Evolutionary conservation across 2,888 invertebrate genomes (phyloP), one percentile per base, ranked within the genome.

Genomic region (Idaea aversata): DNA sequence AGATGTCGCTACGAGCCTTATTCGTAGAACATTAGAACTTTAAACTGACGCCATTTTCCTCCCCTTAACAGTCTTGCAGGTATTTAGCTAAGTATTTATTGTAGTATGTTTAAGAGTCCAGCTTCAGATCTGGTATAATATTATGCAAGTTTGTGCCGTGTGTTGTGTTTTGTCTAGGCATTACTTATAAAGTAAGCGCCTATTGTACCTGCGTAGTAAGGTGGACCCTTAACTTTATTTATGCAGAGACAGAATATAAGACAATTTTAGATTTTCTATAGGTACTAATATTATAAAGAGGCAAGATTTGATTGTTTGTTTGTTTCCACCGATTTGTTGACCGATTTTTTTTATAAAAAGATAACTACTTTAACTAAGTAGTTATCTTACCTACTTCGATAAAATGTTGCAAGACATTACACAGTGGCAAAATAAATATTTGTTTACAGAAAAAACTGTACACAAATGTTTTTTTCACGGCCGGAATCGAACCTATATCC

Each of bases 81-180:
- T 88, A 88, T 88, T 88, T 88, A 88, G 85, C 76, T 72, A 74
- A 79, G 78, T 88, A 88, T 88, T 88, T 88, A 88, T 87, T 85
- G 85, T 81, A 79, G 81, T 79, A 81, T 81, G 83, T 87, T 83
- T 84, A 87, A 87, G 80, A 80, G 84, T 80, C 81, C 81, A 13
- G 84, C 75, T 72, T 71, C 77, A 72, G 74, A 72, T 74, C 74
- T 71, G 61, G 15, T 65, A 64, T 70, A 72, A 73, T 75, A 75
- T 75, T 67, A 70, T 67, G 69, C 69, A 72, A 71, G 75, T 73
- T 73, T 72, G 67, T 62, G 16, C 66, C 72, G 74, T 72, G 74
- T 72, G 68, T 68, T 62, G 60, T n/a, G 58, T 59, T 59, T 59
- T 59, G 59, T 34, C 71, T 70, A 73, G 75, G 74, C 72, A 72